phyloP scores from a whole-genome alignment of 2,888 invertebrate genomes.

The Zygogramma bicolorata region DNA sequence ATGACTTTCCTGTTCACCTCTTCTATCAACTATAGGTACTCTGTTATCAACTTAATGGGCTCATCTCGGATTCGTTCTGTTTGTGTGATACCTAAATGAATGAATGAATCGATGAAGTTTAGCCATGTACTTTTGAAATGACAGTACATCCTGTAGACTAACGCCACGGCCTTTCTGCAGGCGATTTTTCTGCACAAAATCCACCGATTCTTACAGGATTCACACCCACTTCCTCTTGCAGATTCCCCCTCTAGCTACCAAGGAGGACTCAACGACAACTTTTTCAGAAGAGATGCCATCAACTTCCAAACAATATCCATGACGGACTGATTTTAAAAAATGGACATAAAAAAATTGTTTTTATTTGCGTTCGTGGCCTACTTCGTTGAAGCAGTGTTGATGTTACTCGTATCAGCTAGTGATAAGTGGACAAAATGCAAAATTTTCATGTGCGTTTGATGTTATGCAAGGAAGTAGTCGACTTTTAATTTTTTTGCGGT shows the following conservation, averaged over 20 bases:
- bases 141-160: background rate
- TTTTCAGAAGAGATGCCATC: constrained; percentile 66
- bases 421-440: background rate
- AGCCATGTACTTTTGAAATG: background rate
- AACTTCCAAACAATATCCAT: constrained; percentile 65
- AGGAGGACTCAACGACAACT: constrained; percentile 64
- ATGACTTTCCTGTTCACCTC: too few species aligned
- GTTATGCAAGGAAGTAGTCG: constrained; percentile 15
- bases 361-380: constrained; percentile 43
- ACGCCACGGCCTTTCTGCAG: background rate
- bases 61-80: too few species aligned
- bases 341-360: constrained; percentile 40
- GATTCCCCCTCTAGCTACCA: constrained; percentile 65
- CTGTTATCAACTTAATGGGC: too few species aligned
- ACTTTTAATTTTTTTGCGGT: background rate
- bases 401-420: constrained; percentile 24
- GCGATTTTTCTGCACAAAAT: background rate
- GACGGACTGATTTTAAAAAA: constrained; percentile 38
- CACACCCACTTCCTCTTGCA: constrained; percentile 47
- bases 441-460: constrained; percentile 11
- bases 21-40: too few species aligned
- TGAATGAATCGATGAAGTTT: background rate
- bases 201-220: background rate
- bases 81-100: background rate
- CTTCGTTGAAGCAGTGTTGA: constrained; percentile 28